Conservation (phyloP, 1,140 invertebrate species). For the Philaenus spumarius region DNA sequence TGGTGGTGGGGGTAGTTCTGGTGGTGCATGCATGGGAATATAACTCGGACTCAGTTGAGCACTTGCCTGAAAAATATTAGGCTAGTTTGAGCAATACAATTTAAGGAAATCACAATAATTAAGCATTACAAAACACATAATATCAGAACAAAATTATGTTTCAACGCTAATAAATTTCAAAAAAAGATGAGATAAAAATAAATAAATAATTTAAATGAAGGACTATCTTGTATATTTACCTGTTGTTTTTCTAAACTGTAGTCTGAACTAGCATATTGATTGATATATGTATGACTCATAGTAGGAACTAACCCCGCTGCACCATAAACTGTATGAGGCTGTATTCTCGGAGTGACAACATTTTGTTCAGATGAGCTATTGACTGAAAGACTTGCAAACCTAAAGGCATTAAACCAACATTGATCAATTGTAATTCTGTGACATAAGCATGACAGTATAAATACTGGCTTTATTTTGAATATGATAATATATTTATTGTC, state of each 20-base stretch:
- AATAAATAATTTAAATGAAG: too few species aligned
- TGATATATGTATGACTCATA: slow-evolving; percentile 51
- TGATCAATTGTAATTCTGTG: too few species aligned
- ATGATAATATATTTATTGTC: too few species aligned
- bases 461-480: too few species aligned
- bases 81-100: too few species aligned
- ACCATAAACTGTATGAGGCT: slow-evolving; percentile 43
- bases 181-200: too few species aligned
- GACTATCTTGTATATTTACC: too few species aligned
- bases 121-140: too few species aligned
- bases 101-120: too few species aligned
- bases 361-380: slow-evolving; percentile 38
- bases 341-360: neutral
- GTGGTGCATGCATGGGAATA: slow-evolving; percentile 18
- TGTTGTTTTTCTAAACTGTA: slow-evolving; percentile 46
- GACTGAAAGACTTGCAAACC: slow-evolving; percentile 62
- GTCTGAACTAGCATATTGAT: slow-evolving; percentile 50
- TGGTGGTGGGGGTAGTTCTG: slow-evolving; percentile 6
- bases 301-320: slow-evolving; percentile 41
- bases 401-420: slow-evolving; percentile 35
- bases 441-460: too few species aligned
- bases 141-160: too few species aligned
- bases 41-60: slow-evolving; percentile 20
- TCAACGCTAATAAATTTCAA: too few species aligned
- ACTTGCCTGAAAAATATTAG: slow-evolving; percentile 4